Evolutionary conservation across 1,140 invertebrate genomes (phyloP).

Genomic region (Scylla paramamosain): DNA sequence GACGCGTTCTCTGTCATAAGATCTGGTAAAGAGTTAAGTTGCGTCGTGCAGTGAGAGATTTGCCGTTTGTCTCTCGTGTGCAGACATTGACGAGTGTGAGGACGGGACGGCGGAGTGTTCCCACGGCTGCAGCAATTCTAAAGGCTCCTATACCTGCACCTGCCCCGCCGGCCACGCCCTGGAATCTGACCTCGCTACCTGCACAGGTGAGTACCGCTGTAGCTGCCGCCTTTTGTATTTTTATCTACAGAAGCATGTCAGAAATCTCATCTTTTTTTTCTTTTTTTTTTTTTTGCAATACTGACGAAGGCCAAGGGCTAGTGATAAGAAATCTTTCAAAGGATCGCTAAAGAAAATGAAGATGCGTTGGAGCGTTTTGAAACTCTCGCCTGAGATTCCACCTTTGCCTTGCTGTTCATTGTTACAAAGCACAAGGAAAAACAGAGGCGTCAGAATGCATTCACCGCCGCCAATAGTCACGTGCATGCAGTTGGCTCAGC

Average conservation of each 20-base stretch:
- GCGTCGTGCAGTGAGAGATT: not conserved
- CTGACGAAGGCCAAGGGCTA: no score
- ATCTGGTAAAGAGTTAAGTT: not conserved
- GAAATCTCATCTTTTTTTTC: not conserved
- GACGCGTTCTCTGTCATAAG: not conserved
- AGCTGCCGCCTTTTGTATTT: not conserved
- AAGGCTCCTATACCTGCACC: conserved; percentile 83
- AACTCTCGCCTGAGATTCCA: no score
- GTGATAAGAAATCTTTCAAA: no score
- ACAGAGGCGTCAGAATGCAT: not conserved
- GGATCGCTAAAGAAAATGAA: no score
- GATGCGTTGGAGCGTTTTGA: no score
- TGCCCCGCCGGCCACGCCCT: conserved; percentile 85
- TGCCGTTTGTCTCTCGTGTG: conserved; percentile 41
- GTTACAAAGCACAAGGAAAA: not conserved
- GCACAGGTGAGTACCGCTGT: conserved; percentile 76
- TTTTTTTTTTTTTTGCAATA: no score
- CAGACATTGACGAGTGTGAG: conserved; percentile 77
- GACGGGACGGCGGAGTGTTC: conserved; percentile 78
- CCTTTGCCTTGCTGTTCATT: no score
- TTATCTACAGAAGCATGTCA: not conserved
- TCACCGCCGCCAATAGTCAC: not conserved
- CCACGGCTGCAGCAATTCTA: conserved; percentile 79
- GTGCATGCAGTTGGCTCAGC: not conserved
- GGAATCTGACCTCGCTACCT: conserved; percentile 78